Conservation (phyloP, 2,888 invertebrate species). For the Pantelozetes paolii region DNA sequence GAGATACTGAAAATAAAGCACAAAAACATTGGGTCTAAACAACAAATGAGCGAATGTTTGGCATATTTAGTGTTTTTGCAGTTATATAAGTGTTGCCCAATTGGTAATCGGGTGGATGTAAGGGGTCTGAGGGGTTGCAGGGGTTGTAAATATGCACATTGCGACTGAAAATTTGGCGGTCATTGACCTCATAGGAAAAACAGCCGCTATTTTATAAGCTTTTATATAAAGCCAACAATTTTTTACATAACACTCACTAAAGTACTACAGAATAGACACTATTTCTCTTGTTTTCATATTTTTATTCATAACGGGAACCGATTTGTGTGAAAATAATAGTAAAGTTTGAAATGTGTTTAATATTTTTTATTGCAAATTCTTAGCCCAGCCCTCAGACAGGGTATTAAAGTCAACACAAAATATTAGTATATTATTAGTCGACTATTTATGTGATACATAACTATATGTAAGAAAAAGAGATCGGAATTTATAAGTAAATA, state of each 20-base stretch:
- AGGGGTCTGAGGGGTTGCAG: not conserved
- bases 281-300: not conserved
- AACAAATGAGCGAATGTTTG: constrained; percentile 16
- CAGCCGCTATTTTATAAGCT: constrained; percentile 4
- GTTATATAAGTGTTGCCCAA: constrained; percentile 31
- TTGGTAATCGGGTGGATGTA: constrained; percentile 29
- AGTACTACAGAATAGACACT: not conserved
- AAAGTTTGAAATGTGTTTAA: not conserved
- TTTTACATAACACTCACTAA: not conserved
- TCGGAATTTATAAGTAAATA: not conserved
- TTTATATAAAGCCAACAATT: constrained; percentile 1
- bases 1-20: constrained; percentile 7
- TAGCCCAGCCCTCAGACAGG: not conserved
- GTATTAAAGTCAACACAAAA: too few relatives aligned
- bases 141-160: not conserved
- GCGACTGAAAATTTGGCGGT: constrained; percentile 14
- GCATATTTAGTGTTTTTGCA: not conserved
- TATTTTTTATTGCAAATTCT: not conserved
- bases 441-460: too few relatives aligned
- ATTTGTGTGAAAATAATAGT: not conserved
- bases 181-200: constrained; percentile 26
- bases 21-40: not conserved
- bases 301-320: not conserved
- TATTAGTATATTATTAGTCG: too few relatives aligned
- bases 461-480: too few relatives aligned